Percentiles rank a stretch among this genome's conserved stretches.
These are phyloP conservation scores for Bos indicus DNA, from an alignment of 2,113 vertebrate genomes.

Conservation along the genomic window DNA sequence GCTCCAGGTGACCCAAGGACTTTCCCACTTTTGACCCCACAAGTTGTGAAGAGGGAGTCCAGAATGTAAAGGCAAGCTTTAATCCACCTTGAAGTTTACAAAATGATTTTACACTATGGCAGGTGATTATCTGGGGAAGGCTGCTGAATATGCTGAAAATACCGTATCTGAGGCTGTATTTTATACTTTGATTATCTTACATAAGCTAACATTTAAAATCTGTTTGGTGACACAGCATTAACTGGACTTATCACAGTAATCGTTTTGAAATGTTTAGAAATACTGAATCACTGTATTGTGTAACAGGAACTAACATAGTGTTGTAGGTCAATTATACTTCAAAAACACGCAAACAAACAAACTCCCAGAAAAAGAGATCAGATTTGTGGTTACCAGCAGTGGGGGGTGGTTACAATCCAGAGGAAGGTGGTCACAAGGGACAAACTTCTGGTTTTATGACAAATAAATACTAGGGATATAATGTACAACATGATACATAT, in stretches of 20 bases:
- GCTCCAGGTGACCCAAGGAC: neutral
- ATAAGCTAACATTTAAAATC: neutral
- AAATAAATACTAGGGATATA: neutral
- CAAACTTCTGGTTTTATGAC: neutral
- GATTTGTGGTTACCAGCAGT: neutral
- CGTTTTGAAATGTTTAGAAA: neutral
- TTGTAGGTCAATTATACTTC: neutral
- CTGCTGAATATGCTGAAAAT: neutral
- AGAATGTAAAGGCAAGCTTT: conserved; percentile 9
- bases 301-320: neutral
- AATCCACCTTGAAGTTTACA: neutral
- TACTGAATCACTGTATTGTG: neutral
- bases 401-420: neutral
- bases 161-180: neutral
- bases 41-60: conserved; percentile 15
- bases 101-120: neutral
- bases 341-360: neutral
- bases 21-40: conserved; percentile 29
- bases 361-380: neutral
- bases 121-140: neutral
- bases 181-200: neutral
- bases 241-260: neutral
- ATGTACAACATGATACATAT: neutral
- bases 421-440: neutral
- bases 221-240: neutral